Conservation (phyloP, 2,113 vertebrate species). For the Prunella fulvescens region DNA sequence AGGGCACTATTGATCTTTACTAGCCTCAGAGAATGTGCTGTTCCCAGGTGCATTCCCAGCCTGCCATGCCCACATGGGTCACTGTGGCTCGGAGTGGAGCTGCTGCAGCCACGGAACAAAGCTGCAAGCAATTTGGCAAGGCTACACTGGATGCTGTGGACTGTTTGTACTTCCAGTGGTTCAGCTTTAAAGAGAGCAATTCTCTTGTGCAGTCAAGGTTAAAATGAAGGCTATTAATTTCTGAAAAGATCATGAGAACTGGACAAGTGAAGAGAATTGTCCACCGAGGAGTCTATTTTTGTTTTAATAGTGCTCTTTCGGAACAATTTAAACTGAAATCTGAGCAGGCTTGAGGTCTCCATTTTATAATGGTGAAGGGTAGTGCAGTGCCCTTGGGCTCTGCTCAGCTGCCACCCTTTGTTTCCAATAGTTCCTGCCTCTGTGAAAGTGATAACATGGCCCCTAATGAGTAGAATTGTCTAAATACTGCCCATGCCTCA, state of each 20-base stretch:
- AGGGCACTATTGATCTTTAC: not conserved
- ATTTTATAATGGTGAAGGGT: not conserved
- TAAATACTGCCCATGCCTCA: not conserved
- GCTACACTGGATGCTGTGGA: not conserved
- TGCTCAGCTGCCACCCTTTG: not conserved
- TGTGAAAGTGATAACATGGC: not conserved
- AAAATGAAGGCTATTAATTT: conserved; percentile 46
- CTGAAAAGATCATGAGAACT: not conserved
- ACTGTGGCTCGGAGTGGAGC: not conserved
- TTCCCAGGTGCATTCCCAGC: not conserved
- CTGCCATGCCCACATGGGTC: not conserved
- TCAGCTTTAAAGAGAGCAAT: not conserved
- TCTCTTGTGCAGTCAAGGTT: conserved; percentile 7
- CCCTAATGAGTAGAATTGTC: not conserved
- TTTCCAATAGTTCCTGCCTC: not conserved
- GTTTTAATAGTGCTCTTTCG: not conserved
- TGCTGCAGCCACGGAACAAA: not conserved
- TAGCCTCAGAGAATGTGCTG: not conserved
- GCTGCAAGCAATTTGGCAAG: not conserved
- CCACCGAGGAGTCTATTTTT: not conserved
- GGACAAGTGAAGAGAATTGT: not conserved
- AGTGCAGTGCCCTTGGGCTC: not conserved
- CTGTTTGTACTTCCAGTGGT: not conserved
- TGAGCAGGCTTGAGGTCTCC: not conserved
- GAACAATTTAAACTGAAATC: conserved; percentile 18